Percentiles rank a stretch among this genome's conserved stretches.
These are phyloP conservation scores for Galeopsomyia nigrocyanea DNA, from an alignment of 2,888 invertebrate species.

Conservation along the genomic window DNA sequence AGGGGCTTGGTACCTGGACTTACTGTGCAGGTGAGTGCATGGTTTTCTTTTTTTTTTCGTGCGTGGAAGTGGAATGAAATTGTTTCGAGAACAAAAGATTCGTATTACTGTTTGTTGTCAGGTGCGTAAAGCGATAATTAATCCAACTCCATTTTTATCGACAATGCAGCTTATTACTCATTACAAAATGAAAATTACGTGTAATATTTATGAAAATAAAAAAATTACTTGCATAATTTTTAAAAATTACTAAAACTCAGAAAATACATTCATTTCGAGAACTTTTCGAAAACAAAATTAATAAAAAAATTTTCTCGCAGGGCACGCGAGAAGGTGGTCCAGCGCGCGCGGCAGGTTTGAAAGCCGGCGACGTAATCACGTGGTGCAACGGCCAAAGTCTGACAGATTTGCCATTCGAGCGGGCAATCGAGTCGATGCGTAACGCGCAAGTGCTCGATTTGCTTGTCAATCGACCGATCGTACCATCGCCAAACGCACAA, in stretches of 20 bases:
- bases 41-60: not conserved
- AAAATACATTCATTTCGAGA: not conserved
- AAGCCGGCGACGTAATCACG: slow-evolving; percentile 92
- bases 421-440: slow-evolving; percentile 66
- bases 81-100: no score
- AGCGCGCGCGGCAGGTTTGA: slow-evolving; percentile 87
- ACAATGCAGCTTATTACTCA: not conserved
- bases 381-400: slow-evolving; percentile 82
- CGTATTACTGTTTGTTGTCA: no score
- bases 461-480: slow-evolving; percentile 71
- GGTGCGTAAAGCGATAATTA: no score
- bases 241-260: not conserved
- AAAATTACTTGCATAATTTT: no score
- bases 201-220: no score
- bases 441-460: slow-evolving; percentile 65
- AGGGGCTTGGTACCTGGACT: slow-evolving; percentile 65
- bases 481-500: slow-evolving; percentile 51
- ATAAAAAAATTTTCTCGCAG: slow-evolving; percentile 69
- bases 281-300: not conserved
- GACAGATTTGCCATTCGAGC: slow-evolving; percentile 65
- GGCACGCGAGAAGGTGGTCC: slow-evolving; percentile 91
- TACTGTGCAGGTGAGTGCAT: slow-evolving; percentile 62
- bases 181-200: no score
- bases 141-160: no score
- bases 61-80: no score